These are phyloP conservation scores for Fratercula arctica DNA, from an alignment of 2,797 vertebrate species.

Conservation along the genomic window DNA sequence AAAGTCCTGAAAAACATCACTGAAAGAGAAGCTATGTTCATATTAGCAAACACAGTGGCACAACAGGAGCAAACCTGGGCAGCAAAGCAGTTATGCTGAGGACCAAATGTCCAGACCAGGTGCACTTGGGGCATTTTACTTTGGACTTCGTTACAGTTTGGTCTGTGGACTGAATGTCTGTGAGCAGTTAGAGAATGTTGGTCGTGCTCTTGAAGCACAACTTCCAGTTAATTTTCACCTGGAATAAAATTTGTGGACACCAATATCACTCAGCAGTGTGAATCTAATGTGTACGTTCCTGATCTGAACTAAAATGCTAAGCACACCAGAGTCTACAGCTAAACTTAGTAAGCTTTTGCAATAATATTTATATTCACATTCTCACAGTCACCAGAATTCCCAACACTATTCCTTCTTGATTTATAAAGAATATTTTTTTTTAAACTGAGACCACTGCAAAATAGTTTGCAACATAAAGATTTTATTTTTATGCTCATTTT, in stretches of 20 bases:
- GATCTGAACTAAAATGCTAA: not conserved
- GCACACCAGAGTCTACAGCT: not conserved
- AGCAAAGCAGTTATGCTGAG: not conserved
- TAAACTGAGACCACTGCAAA: not conserved
- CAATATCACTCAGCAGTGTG: not conserved
- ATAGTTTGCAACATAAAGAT: not conserved
- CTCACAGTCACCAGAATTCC: not conserved
- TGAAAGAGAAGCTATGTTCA: not conserved
- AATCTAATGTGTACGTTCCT: not conserved
- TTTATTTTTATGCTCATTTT: not conserved
- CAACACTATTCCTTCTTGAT: not conserved
- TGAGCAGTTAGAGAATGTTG: not conserved
- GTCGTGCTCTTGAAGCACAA: not conserved
- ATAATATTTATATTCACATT: not conserved
- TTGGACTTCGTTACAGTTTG: not conserved
- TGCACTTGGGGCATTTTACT: not conserved
- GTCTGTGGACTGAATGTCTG: not conserved
- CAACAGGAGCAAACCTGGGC: not conserved
- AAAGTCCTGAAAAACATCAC: not conserved
- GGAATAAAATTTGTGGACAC: not conserved
- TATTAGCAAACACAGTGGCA: not conserved
- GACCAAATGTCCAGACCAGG: not conserved
- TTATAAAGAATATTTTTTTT: not conserved
- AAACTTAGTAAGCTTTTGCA: not conserved
- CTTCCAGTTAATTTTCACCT: not conserved